These are phyloP conservation scores for Neopelma chrysocephalum DNA, from an alignment of 2,797 vertebrate genomes.

Conservation along the genomic window DNA sequence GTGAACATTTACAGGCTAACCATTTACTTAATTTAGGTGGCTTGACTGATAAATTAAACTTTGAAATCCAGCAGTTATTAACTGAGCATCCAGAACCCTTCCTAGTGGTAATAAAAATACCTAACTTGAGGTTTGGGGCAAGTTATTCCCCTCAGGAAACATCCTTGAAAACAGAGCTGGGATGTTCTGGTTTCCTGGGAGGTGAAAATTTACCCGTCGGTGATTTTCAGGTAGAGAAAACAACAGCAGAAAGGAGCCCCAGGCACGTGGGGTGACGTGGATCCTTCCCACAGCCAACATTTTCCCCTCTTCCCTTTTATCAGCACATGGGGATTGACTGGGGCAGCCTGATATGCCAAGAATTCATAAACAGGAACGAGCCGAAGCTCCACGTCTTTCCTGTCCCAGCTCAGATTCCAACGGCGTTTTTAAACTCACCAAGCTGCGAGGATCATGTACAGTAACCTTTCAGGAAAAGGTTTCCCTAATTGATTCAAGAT, in stretches of 20 bases:
- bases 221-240: not conserved
- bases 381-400: not conserved
- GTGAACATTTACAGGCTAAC: not conserved
- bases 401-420: not conserved
- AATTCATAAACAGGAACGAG: not conserved
- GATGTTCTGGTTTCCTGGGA: not conserved
- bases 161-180: not conserved
- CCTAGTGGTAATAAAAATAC: not conserved
- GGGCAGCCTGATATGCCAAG: not conserved
- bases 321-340: not conserved
- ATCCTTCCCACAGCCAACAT: not conserved
- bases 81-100: not conserved
- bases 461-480: not conserved
- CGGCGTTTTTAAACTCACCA: not conserved
- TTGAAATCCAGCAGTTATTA: not conserved
- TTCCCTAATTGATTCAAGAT: not conserved
- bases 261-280: accelerated
- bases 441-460: not conserved
- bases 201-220: not conserved
- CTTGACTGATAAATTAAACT: not conserved
- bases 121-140: not conserved
- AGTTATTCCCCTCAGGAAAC: not conserved
- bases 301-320: not conserved
- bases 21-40: not conserved
- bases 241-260: not conserved